Base-by-base conservation (phyloP, 2,113 vertebrate genomes). In the Dipodomys ordii region DNA sequence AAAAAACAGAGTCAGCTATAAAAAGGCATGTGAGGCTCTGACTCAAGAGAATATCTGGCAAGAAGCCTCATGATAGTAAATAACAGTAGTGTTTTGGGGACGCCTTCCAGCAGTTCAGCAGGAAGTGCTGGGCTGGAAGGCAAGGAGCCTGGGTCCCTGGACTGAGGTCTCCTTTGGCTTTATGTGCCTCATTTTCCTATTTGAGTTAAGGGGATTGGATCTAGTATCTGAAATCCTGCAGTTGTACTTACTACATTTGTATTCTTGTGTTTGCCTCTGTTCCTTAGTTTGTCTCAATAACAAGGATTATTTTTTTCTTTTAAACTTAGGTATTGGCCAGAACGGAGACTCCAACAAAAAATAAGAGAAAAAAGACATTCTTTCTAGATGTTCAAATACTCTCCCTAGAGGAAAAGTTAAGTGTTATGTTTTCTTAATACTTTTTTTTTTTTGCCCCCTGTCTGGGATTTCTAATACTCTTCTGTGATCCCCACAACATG, bases 361-460 rank as follows among this genome's bases (percentile, higher is more conserved):
- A n/a, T 9, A 13, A 32, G 23, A 32, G 71, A 1, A 39, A 15
- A 0, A 87, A 94, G n/a, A 78, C 71, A 5, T 6, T 44, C 28
- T 95, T 88, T 39, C 87, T 98, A 28, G 39, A 89, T 30, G 97
- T 98, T 60, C 97, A 98, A 77, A 98, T 98, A 83, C 69, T 98
- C 18, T 96, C 97, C 19, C 49, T 98, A 90, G 78, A 98, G 57
- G 89, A 98, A 92, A 97, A 98, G 98, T 98, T 98, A 97, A 98
- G 98, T 98, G 28, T 88, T 23, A 1, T 5, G n/a, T 57, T 77
- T 39, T n/a, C 44, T 32, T 35, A 57, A 57, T 13, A 57, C 53
- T 16, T 16, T 57, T 13, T 57, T 57, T 57, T 60, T 57, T 60
- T n/a, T 53, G 0, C 15, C 15, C 30, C 30, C 18, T 6, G 6